Conservation (phyloP, 2,113 vertebrate genomes). For the Marmota monax region DNA sequence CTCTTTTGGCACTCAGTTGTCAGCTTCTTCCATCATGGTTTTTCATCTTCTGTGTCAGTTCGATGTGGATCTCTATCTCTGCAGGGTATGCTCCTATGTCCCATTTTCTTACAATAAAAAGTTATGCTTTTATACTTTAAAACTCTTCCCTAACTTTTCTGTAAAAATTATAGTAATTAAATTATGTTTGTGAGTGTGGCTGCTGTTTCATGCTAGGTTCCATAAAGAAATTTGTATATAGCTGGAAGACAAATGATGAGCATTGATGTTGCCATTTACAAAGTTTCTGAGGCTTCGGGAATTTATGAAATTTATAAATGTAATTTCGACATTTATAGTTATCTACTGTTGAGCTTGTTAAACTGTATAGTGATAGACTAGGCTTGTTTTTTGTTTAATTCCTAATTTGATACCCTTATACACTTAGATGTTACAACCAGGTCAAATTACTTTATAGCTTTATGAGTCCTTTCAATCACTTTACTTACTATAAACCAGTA, state of each 20-base stretch:
- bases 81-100: neutral
- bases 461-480: neutral
- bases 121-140: conserved; percentile 42
- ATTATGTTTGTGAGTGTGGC: conserved; percentile 34
- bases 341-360: neutral
- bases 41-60: conserved; percentile 26
- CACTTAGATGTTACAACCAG: neutral
- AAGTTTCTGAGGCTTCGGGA: neutral
- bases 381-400: conserved; percentile 2
- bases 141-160: neutral
- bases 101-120: conserved; percentile 5
- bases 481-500: neutral
- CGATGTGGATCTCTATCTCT: neutral
- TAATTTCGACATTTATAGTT: neutral
- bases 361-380: neutral
- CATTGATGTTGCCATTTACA: neutral
- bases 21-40: neutral
- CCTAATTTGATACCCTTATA: neutral
- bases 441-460: neutral
- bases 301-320: neutral
- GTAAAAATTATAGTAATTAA: conserved; percentile 15
- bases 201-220: conserved; percentile 38
- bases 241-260: conserved; percentile 24
- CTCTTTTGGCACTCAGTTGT: neutral
- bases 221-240: conserved; percentile 40